Percentiles rank a stretch among this genome's conserved stretches.
phyloP scores from a whole-genome alignment of 2,113 vertebrate species.

The Petrocephalus microphthalmus region DNA sequence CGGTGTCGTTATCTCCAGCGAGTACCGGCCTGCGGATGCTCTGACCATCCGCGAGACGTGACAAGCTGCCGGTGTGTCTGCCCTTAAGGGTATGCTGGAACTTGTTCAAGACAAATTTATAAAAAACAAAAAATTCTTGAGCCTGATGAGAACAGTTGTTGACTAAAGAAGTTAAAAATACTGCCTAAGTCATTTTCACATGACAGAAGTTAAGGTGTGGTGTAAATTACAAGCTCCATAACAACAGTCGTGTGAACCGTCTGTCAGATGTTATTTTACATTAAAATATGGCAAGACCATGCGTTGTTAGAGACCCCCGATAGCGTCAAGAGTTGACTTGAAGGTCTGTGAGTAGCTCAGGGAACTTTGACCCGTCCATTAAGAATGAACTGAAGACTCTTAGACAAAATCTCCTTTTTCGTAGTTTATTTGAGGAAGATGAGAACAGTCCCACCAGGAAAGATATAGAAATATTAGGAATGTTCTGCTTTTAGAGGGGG shows the following conservation, averaged over 20 bases:
- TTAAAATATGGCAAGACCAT: background rate
- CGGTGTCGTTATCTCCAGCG: background rate
- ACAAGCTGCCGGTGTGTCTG: background rate
- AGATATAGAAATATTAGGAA: background rate
- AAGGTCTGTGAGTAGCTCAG: no score
- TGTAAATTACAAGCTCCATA: background rate
- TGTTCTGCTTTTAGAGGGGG: background rate
- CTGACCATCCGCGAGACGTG: no score
- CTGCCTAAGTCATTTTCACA: background rate
- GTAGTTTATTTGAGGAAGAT: background rate
- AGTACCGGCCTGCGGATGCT: background rate
- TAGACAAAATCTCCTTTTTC: background rate
- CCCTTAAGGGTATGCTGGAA: background rate
- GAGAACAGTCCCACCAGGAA: background rate
- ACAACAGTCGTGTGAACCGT: background rate
- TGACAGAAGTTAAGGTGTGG: background rate
- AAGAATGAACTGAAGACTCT: background rate
- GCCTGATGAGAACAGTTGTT: background rate
- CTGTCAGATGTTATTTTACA: background rate
- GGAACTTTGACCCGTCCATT: background rate
- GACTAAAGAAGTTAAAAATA: background rate
- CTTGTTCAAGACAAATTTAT: background rate
- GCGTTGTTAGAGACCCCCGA: background rate
- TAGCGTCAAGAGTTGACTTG: background rate
- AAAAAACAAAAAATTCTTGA: background rate